These are phyloP conservation scores for Strigamia crassipes DNA, from an alignment of 2,888 invertebrate species.

Conservation along the genomic window DNA sequence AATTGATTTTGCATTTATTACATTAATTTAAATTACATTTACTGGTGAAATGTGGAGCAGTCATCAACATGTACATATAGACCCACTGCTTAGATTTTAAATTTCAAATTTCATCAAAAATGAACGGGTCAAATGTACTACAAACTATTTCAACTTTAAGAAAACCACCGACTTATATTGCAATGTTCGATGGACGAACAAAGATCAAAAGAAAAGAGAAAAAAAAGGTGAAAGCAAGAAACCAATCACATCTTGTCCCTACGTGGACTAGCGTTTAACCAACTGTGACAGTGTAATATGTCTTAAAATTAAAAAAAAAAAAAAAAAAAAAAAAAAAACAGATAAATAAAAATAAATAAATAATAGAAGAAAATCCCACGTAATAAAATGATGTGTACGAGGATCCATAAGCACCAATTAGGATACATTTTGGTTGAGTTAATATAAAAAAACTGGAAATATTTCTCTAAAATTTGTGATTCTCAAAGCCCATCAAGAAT, in stretches of 20 bases:
- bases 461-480: not conserved
- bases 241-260: constrained; percentile 34
- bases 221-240: constrained; percentile 14
- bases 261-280: not conserved
- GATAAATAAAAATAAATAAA: too few species aligned
- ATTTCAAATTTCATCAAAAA: too few species aligned
- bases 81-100: too few species aligned
- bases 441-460: not conserved
- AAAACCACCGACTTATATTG: constrained; percentile 15
- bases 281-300: constrained; percentile 18
- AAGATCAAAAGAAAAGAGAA: not conserved
- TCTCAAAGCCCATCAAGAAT: not conserved
- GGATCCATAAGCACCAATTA: too few species aligned
- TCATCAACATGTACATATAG: not conserved
- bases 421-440: too few species aligned
- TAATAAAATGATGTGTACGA: too few species aligned
- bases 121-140: not conserved
- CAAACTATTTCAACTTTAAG: constrained; percentile 19
- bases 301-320: not conserved
- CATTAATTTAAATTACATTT: too few species aligned
- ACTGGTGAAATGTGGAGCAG: not conserved
- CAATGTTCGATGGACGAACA: not conserved
- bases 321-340: not conserved
- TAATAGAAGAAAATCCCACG: too few species aligned
- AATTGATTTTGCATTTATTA: too few species aligned